phyloP scores from a whole-genome alignment of 2,797 vertebrate genomes.

The Lepidocolaptes lacrymiger region DNA sequence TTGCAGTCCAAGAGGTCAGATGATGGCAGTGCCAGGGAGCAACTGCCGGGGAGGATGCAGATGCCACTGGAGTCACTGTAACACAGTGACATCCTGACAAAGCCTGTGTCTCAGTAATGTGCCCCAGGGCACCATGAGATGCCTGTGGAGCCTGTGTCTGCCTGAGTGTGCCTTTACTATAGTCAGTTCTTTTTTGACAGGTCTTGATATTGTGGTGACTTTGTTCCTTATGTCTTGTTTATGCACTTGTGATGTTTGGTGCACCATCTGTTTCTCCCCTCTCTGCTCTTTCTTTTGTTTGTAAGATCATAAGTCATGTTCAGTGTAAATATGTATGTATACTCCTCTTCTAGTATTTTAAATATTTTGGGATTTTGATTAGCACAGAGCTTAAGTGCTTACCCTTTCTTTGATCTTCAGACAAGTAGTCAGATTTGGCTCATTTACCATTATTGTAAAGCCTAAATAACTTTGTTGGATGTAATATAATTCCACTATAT shows the following conservation, averaged over 20 bases:
- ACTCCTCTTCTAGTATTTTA: background rate
- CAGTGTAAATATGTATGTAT: background rate
- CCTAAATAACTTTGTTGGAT: background rate
- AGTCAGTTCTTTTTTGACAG: slow-evolving; percentile 22
- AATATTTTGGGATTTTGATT: background rate
- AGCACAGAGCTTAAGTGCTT: background rate
- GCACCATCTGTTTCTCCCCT: slow-evolving; percentile 59
- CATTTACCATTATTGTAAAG: background rate
- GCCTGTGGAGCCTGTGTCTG: background rate
- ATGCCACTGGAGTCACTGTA: background rate
- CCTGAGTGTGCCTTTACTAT: background rate
- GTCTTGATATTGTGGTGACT: slow-evolving; percentile 43
- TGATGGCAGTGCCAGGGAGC: background rate
- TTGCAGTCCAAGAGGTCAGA: background rate
- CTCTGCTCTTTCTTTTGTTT: background rate
- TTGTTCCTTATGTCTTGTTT: slow-evolving; percentile 56
- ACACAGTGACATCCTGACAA: background rate
- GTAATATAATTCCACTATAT: background rate
- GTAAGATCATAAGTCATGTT: background rate
- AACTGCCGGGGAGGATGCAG: background rate
- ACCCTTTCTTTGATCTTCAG: slow-evolving; percentile 6
- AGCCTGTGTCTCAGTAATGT: background rate
- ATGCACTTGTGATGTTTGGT: slow-evolving; percentile 1
- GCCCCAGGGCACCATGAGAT: background rate
- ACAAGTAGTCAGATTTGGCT: background rate